A percentile compares a stretch with the other conserved stretches of the same genome.
phyloP scores from a whole-genome alignment of 2,888 invertebrate genomes.

The Ophion slaviceki region DNA sequence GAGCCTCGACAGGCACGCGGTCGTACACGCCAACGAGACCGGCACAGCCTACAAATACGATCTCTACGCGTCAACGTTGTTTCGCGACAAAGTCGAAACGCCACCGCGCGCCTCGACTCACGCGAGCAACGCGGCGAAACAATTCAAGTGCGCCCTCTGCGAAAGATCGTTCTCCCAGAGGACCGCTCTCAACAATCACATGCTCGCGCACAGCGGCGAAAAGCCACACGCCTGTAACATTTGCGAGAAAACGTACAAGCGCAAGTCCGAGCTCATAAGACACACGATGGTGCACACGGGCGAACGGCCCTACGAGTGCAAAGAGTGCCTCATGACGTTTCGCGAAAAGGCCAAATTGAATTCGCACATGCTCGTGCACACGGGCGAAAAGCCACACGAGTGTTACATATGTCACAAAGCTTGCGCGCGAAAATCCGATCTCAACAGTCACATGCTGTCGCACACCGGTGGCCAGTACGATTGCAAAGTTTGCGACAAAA shows the following conservation, averaged over 20 bases:
- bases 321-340: conserved; percentile 81
- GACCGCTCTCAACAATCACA: conserved; percentile 80
- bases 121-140: conserved; percentile 68
- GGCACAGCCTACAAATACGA: conserved; percentile 74
- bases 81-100: conserved; percentile 75
- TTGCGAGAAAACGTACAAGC: conserved; percentile 80
- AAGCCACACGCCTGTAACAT: conserved; percentile 80
- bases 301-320: conserved; percentile 81
- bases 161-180: conserved; percentile 78
- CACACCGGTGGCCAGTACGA: conserved; percentile 82
- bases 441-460: conserved; percentile 81
- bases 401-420: conserved; percentile 82
- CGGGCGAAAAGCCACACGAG: conserved; percentile 81
- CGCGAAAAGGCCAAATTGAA: conserved; percentile 81
- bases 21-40: conserved; percentile 71
- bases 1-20: conserved; percentile 75
- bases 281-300: conserved; percentile 82
- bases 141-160: conserved; percentile 79
- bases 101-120: neutral
- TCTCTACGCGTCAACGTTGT: conserved; percentile 76
- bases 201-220: conserved; percentile 80
- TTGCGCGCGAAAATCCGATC: conserved; percentile 80
- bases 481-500: conserved; percentile 81
- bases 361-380: conserved; percentile 81
- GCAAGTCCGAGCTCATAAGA: conserved; percentile 80